Base-by-base conservation (phyloP, 2,797 vertebrate species). In the Pseudotriccus pelzelni region DNA sequence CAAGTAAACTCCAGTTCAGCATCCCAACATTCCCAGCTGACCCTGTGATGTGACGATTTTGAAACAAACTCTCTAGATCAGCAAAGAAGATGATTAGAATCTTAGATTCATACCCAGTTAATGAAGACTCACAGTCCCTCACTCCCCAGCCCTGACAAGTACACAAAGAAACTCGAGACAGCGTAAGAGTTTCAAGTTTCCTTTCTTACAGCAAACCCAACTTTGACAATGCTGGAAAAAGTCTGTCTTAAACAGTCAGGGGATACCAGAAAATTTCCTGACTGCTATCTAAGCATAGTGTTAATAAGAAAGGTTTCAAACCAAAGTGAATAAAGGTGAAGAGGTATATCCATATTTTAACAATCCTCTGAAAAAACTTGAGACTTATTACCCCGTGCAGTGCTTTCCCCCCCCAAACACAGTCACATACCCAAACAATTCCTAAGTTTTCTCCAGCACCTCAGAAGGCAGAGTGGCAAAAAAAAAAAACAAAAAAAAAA, bases 401-500 rank as follows among this genome's bases (percentile, higher is more conserved):
- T 49, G 32, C 58, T 84, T 75, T 18, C 25, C 34, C 20, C 20
- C 34, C 20, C 50, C 14, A 77, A 17, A 84, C 12, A 58, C 5
- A 79, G 0, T 10, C 59, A 84, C 1, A 49, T 0, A 63, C 3
- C 7, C 39, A 80, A 92, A 58, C 14, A 72, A 28, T 20, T 37
- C 68, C 50, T 43, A 19, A 22, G n/a, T 89, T 80, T 83, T 43
- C 72, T 77, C 39, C 21, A 2, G 72, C 63, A 90, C 84, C 94
- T 96, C 84, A 66, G 50, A 75, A 94, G 39, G 23, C 89, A 86
- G 70, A 83, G 10, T 14, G 41, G 36, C 50, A 91, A 93, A 89
- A 83, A 66, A 44, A 44, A 39, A 39, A 22, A 20, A 19, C 43
- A 43, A 43, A 43, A 19, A 9, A 19, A 19, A 8, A 44, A 39